phyloP scores from a whole-genome alignment of 2,888 invertebrate species.

The Spialia ferax region DNA sequence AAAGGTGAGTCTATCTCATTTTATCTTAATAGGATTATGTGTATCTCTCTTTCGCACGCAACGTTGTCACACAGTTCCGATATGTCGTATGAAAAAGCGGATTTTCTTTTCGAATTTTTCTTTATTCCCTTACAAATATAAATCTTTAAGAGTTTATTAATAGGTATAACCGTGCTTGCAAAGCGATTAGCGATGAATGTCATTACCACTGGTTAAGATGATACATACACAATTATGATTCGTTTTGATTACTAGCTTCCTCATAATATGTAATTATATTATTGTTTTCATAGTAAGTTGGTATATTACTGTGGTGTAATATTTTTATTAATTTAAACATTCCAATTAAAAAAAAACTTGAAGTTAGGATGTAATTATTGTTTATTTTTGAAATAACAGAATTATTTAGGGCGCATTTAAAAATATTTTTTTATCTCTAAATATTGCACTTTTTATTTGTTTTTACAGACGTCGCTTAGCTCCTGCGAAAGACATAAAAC shows the following conservation, averaged over 20 bases:
- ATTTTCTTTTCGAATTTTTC: constrained; percentile 73
- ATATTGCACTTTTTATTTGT: background rate
- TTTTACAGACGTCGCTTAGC: background rate
- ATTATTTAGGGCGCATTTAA: no score
- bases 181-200: constrained; percentile 72
- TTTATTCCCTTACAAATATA: constrained; percentile 54
- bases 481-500: no score
- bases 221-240: constrained; percentile 70
- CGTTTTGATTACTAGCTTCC: no score
- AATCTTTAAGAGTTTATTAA: constrained; percentile 61
- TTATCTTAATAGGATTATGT: constrained; percentile 50
- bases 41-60: constrained; percentile 66
- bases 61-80: constrained; percentile 69
- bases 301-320: no score
- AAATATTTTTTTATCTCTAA: no score
- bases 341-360: no score
- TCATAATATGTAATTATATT: no score
- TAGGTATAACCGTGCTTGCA: constrained; percentile 55
- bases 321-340: no score
- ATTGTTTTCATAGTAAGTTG: no score
- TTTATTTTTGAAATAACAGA: no score
- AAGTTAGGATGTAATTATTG: no score
- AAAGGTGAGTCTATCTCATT: constrained; percentile 71
- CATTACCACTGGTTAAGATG: constrained; percentile 56
- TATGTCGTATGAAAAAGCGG: constrained; percentile 76